These are phyloP conservation scores for Pseudococcus jackbeardsleyi DNA, from an alignment of 2,888 invertebrate species.

Conservation along the genomic window DNA sequence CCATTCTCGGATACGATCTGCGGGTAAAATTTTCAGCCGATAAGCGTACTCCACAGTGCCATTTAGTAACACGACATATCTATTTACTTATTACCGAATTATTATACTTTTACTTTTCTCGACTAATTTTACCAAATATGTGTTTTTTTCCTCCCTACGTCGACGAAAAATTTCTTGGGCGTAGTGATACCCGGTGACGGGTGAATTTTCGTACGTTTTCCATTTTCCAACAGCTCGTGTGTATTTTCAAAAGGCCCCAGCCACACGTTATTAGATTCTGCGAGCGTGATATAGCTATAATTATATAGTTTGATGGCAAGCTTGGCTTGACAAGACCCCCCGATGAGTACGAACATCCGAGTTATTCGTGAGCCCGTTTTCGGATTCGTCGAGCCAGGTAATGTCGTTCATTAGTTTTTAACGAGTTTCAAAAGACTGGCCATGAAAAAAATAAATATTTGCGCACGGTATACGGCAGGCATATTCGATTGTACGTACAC, in stretches of 20 bases:
- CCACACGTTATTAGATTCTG: constrained; percentile 17
- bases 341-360: constrained; percentile 33
- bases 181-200: background rate
- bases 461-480: background rate
- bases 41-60: constrained; percentile 58
- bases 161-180: background rate
- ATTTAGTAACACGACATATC: constrained; percentile 62
- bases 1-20: constrained; percentile 53
- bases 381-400: background rate
- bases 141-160: background rate
- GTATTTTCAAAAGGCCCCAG: background rate
- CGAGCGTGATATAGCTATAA: constrained; percentile 32
- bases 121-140: background rate
- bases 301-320: constrained; percentile 15
- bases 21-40: constrained; percentile 58
- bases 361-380: background rate
- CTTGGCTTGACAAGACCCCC: constrained; percentile 27
- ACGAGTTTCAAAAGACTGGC: constrained; percentile 38
- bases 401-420: constrained; percentile 36
- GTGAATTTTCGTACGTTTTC: background rate
- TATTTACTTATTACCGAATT: constrained; percentile 56
- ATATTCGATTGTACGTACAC: background rate
- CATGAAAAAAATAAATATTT: constrained; percentile 42
- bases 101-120: constrained; percentile 52
- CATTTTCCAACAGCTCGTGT: background rate